A percentile compares a stretch with the other conserved stretches of the same genome.
phyloP scores from a whole-genome alignment of 2,113 vertebrate genomes.

The Bothrops jararaca region DNA sequence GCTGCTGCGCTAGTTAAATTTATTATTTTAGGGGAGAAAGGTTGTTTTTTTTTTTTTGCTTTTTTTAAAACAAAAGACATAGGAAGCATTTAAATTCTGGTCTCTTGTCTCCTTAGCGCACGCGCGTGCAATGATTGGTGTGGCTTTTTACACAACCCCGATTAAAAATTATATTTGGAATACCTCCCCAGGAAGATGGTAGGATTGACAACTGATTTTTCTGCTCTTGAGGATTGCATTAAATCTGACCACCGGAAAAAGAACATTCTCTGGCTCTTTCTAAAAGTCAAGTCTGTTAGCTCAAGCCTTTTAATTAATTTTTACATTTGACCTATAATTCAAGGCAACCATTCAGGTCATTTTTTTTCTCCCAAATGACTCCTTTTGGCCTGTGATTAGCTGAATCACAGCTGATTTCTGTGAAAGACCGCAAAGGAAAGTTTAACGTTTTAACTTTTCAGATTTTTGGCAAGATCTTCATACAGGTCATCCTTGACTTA shows the following conservation, averaged over 20 bases:
- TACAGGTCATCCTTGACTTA: too few relatives aligned
- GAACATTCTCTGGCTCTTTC: constrained; percentile 69
- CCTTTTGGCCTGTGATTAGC: neutral
- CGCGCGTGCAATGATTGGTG: constrained; percentile 64
- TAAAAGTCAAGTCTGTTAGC: constrained; percentile 65
- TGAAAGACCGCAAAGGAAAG: neutral
- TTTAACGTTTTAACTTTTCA: neutral
- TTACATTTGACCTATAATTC: constrained; percentile 2
- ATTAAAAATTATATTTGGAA: constrained; percentile 73
- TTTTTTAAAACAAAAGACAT: constrained; percentile 53
- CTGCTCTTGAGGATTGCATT: constrained; percentile 68
- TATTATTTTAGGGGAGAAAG: constrained; percentile 42
- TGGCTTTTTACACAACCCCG: constrained; percentile 57
- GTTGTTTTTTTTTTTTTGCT: constrained; percentile 36
- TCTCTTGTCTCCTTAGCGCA: constrained; percentile 63
- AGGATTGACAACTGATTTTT: constrained; percentile 73
- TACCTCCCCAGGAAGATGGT: constrained; percentile 68
- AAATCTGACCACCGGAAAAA: constrained; percentile 66
- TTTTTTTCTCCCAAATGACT: neutral
- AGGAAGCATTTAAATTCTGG: constrained; percentile 66
- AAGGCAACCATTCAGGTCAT: neutral
- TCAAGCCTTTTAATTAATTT: constrained; percentile 62
- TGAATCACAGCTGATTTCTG: neutral
- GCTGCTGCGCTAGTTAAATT: constrained; percentile 63
- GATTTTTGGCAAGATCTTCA: neutral